Conservation (phyloP, 2,797 vertebrate species). For the Craterocephalus amniculus region DNA sequence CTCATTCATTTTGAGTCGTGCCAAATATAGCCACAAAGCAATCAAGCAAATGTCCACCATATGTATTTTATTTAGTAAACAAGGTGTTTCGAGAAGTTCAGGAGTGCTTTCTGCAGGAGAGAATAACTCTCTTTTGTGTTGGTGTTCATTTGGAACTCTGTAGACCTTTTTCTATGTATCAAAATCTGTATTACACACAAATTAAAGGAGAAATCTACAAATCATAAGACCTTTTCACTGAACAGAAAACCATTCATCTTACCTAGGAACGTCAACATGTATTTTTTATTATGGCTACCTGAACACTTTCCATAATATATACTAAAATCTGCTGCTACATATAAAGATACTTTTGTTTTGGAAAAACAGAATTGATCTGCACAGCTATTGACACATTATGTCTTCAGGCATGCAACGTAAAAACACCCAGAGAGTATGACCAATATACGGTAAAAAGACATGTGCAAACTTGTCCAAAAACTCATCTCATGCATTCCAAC, state of each 20-base stretch:
- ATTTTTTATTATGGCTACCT: not conserved
- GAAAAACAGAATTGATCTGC: slow-evolving; percentile 42
- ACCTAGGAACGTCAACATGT: not conserved
- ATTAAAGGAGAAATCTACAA: not conserved
- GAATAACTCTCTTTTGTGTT: not conserved
- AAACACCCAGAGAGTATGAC: slow-evolving; percentile 36
- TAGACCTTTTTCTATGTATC: not conserved
- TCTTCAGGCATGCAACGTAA: slow-evolving; percentile 35
- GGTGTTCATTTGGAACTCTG: not conserved
- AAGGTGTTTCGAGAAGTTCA: not conserved
- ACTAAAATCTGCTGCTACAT: slow-evolving; percentile 40
- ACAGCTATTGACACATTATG: slow-evolving; percentile 36
- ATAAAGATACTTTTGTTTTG: slow-evolving; percentile 6
- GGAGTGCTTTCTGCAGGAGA: not conserved
- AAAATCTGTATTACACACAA: not conserved
- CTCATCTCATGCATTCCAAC: slow-evolving; percentile 34
- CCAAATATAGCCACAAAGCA: not conserved
- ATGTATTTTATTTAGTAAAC: not conserved
- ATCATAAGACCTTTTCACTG: not conserved
- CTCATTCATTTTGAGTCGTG: not conserved
- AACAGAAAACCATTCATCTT: not conserved
- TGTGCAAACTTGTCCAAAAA: slow-evolving; percentile 70
- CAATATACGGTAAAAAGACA: slow-evolving; percentile 51
- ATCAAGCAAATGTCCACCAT: not conserved
- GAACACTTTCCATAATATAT: slow-evolving; percentile 9